Evolutionary conservation across 2,797 vertebrate genomes (phyloP).

Genomic region (Macropodus opercularis): DNA sequence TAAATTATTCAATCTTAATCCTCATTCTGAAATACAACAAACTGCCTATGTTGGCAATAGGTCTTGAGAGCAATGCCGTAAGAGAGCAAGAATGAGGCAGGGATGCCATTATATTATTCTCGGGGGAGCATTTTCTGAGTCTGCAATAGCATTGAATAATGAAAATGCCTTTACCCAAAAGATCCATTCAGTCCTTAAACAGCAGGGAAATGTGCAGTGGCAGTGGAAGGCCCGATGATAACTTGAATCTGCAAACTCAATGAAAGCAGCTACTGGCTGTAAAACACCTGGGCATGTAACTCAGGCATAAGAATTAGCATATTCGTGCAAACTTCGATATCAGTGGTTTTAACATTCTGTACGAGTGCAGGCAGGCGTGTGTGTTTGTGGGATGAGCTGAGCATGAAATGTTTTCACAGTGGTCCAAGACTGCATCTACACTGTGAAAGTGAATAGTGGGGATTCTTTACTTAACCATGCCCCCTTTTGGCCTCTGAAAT

Average conservation of each 20-base stretch:
- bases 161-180: constrained; percentile 61
- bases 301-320: constrained; percentile 9
- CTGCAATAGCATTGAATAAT: constrained; percentile 68
- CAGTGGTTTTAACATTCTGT: not conserved
- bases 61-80: constrained; percentile 58
- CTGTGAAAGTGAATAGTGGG: constrained; percentile 67
- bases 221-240: constrained; percentile 38
- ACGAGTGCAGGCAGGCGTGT: not conserved
- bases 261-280: constrained; percentile 34
- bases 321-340: not conserved
- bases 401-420: constrained; percentile 19
- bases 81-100: constrained; percentile 58
- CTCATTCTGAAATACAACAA: constrained; percentile 71
- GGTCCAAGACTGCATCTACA: constrained; percentile 32
- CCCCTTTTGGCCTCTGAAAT: constrained; percentile 77
- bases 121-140: constrained; percentile 58
- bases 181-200: constrained; percentile 60
- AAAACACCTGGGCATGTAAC: constrained; percentile 43
- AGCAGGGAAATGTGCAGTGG: constrained; percentile 34
- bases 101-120: constrained; percentile 61
- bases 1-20: constrained; percentile 77
- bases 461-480: constrained; percentile 77
- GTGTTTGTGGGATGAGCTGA: no score
- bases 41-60: constrained; percentile 48
- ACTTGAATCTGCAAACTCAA: constrained; percentile 55